Evolutionary conservation across 2,797 vertebrate genomes (phyloP).

Genomic region (Basileuterus tristriatus): DNA sequence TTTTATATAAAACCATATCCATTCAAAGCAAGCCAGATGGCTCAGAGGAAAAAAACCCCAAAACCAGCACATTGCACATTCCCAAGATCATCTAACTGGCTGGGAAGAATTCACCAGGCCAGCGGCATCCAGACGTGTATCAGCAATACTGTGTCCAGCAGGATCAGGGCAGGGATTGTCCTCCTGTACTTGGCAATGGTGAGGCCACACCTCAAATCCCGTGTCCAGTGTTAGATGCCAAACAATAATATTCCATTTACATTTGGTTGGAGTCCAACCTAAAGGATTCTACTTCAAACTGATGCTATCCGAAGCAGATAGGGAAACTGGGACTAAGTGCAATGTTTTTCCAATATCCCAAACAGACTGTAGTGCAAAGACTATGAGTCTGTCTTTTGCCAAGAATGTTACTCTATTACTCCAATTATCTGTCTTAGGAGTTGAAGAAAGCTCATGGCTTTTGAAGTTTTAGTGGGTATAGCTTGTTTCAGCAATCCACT

Average conservation of each 20-base stretch:
- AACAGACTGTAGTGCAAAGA: not conserved
- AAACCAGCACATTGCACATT: not conserved
- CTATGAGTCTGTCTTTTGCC: not conserved
- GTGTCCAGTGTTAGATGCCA: not conserved
- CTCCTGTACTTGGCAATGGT: not conserved
- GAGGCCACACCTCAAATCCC: fast-evolving
- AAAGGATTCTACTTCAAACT: not conserved
- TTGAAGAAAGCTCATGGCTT: not conserved
- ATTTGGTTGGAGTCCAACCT: not conserved
- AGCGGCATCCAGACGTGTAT: not conserved
- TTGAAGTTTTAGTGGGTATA: not conserved
- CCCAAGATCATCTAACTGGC: not conserved
- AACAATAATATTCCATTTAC: not conserved
- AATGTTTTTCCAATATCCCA: no score
- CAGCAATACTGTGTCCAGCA: not conserved
- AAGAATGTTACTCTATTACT: not conserved
- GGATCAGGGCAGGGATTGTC: not conserved
- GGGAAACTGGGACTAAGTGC: not conserved
- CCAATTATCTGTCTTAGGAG: not conserved
- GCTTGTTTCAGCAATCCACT: not conserved
- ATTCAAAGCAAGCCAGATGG: not conserved
- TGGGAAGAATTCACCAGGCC: not conserved
- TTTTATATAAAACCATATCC: not conserved
- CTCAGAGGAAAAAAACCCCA: not conserved
- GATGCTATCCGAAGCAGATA: not conserved